Percentiles rank a stretch among this genome's conserved stretches.
phyloP scores from a whole-genome alignment of 2,888 invertebrate species.

The Drosophila melanosoma region DNA sequence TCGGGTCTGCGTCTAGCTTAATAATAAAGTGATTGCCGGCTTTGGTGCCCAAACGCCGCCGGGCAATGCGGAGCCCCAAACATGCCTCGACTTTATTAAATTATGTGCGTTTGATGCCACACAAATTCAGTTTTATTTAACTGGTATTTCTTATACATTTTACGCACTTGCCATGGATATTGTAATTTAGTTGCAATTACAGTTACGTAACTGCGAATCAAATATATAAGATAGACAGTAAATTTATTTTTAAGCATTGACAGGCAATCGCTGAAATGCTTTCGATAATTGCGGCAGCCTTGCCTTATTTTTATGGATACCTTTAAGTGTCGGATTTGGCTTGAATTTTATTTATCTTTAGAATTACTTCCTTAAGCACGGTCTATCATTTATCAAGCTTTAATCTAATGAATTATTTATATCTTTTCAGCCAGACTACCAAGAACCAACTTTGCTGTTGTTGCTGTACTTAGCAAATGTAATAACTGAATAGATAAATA shows the following conservation, averaged over 20 bases:
- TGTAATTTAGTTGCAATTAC: conserved; percentile 27
- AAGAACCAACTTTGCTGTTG: background rate
- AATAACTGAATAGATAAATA: background rate
- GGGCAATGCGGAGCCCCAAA: conserved; percentile 26
- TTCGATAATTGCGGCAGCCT: background rate
- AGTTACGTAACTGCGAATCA: background rate
- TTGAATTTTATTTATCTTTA: background rate
- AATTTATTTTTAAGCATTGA: background rate
- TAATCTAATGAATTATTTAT: background rate
- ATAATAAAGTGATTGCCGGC: conserved; percentile 75
- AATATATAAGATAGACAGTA: background rate
- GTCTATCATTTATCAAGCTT: background rate
- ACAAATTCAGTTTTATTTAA: conserved; percentile 52
- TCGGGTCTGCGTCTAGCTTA: conserved; percentile 38
- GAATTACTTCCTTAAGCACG: background rate
- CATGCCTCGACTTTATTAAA: conserved; percentile 62
- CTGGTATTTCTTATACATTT: conserved; percentile 36
- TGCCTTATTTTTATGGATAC: background rate
- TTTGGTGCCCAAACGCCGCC: conserved; percentile 35
- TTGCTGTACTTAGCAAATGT: background rate
- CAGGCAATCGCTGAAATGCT: background rate
- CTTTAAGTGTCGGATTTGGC: background rate
- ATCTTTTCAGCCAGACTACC: background rate
- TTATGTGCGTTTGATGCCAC: conserved; percentile 67
- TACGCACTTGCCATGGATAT: conserved; percentile 31